These are phyloP conservation scores for Melitaea cinxia DNA, from an alignment of 1,140 invertebrate genomes.

Conservation along the genomic window DNA sequence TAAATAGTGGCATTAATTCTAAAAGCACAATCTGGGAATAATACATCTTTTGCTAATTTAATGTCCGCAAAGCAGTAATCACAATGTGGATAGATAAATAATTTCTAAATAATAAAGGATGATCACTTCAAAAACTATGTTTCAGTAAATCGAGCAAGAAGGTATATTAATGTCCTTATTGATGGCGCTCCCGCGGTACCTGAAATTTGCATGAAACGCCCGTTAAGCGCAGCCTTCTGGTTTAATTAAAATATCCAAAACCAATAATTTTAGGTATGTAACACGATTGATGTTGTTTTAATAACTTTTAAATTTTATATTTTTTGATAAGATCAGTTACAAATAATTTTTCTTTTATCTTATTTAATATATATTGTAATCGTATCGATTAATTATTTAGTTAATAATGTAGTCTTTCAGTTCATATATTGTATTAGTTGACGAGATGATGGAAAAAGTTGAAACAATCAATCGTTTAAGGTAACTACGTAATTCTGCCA, in stretches of 20 bases:
- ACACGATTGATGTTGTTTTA: constrained; percentile 55
- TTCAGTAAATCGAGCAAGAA: constrained; percentile 9
- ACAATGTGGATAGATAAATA: not conserved
- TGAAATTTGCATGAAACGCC: constrained; percentile 61
- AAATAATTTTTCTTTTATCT: constrained; percentile 5
- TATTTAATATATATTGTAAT: too few species aligned
- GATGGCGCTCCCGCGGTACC: constrained; percentile 41
- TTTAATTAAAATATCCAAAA: constrained; percentile 63
- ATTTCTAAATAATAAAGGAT: constrained; percentile 5
- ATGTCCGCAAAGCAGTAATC: too few species aligned
- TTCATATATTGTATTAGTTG: too few species aligned
- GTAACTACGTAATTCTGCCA: not conserved
- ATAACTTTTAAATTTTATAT: constrained; percentile 34
- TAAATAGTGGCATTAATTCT: too few species aligned
- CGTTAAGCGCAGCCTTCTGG: constrained; percentile 51
- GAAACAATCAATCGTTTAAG: too few species aligned
- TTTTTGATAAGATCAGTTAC: constrained; percentile 7
- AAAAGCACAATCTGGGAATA: too few species aligned
- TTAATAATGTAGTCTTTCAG: not conserved
- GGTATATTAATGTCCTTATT: constrained; percentile 50
- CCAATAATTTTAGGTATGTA: constrained; percentile 38
- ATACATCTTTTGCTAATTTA: too few species aligned
- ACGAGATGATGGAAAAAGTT: too few species aligned
- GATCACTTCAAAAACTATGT: constrained; percentile 12
- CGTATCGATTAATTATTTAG: too few species aligned